phyloP scores from a whole-genome alignment of 2,797 vertebrate species.

The Mergus octosetaceus region DNA sequence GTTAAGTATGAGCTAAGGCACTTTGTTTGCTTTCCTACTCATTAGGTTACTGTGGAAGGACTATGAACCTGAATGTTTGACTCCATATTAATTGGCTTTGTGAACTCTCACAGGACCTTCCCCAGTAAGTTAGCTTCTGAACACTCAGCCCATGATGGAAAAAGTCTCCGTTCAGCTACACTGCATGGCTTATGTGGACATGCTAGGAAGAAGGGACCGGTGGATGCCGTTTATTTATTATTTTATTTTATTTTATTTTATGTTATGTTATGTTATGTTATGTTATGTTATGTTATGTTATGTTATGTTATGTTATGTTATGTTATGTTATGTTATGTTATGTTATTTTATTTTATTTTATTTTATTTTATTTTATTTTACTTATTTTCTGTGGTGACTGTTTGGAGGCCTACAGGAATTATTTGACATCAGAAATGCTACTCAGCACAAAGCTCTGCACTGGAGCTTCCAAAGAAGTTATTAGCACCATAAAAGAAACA shows the following conservation, averaged over 20 bases:
- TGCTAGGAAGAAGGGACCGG: background rate
- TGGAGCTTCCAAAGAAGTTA: background rate
- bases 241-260: background rate
- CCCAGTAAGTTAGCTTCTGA: background rate
- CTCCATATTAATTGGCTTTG: background rate
- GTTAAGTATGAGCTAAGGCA: background rate
- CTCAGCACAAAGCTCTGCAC: background rate
- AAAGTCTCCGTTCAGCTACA: background rate
- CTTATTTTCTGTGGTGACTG: background rate
- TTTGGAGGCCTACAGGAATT: background rate
- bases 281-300: background rate
- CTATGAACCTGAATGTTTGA: background rate
- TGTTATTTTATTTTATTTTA: background rate
- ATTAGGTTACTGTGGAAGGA: background rate
- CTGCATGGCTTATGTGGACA: background rate
- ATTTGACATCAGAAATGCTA: background rate
- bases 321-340: background rate
- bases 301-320: background rate
- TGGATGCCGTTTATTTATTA: background rate
- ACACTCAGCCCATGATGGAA: background rate
- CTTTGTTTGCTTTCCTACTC: background rate
- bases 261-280: background rate
- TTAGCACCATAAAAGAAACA: background rate
- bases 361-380: background rate
- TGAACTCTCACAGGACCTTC: background rate